phyloP scores from a whole-genome alignment of 2,797 vertebrate genomes.

The Schizopygopsis pylzovi region DNA sequence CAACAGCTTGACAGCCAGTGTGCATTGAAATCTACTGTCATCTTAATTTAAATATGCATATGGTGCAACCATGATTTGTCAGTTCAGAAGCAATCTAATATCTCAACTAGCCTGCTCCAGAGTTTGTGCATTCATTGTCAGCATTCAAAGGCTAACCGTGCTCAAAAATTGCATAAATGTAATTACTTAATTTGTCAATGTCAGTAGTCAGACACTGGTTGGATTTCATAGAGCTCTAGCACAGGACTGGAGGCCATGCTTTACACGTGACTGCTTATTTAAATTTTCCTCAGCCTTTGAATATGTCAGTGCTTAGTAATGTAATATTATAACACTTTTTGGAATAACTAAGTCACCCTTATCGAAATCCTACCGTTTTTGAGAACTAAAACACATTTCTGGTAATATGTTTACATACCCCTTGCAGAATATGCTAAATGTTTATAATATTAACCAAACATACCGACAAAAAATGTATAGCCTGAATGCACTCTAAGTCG shows the following conservation, averaged over 20 bases:
- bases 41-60: conserved; percentile 2
- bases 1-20: conserved; percentile 1
- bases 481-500: no score
- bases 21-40: background rate
- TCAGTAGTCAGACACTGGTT: conserved; percentile 56
- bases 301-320: background rate
- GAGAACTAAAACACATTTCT: no score
- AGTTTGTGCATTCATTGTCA: conserved; percentile 63
- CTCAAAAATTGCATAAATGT: conserved; percentile 71
- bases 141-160: conserved; percentile 69
- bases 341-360: background rate
- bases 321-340: background rate
- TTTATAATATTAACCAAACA: background rate
- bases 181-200: conserved; percentile 79
- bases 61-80: background rate
- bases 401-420: no score
- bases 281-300: conserved; percentile 12
- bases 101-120: conserved; percentile 46
- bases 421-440: background rate
- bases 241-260: conserved; percentile 12
- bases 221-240: conserved; percentile 31
- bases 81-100: conserved; percentile 28
- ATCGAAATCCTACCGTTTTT: background rate
- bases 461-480: no score
- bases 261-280: conserved; percentile 27